Base-by-base conservation (phyloP, 2,797 vertebrate genomes). In the Diplodus puntazzo region DNA sequence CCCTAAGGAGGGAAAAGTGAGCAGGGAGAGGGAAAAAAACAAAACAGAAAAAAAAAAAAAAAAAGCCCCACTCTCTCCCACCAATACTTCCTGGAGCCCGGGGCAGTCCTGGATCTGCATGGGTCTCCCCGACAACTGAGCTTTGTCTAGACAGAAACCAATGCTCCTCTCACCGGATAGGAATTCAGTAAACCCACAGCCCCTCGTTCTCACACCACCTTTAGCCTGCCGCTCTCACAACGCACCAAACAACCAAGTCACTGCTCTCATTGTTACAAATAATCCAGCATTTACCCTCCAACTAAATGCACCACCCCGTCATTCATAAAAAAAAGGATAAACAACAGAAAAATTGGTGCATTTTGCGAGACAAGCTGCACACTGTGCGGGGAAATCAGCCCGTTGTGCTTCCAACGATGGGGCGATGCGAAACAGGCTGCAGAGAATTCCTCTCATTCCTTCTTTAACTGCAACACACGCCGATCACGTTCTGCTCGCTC, bases 71-170 rank as follows among this genome's bases (percentile, higher is more conserved):
- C 75, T 80, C 79, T 85, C 84, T 88, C 85, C 80, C 86, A 89
- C 87, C 81, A 81, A 79, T 66, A 82, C 89, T 92, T 93, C 91
- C 92, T 89, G 88, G 73, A 89, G 83, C 89, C 90, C 4, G 85
- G 67, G 85, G 85, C 90, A 74, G 84, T 88, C 85, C 88, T 90
- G 76, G 61, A 86, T 86, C 81, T 87, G 86, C 85, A 81, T 46
- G 80, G 86, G 87, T 89, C 85, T 91, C 90, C 87, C 87, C 87
- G 89, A 92, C 87, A 91, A 90, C 90, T 82, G 84, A 87, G 89
- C 90, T 91, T 90, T 89, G 94, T 95, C 93, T 94, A 94, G 93
- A 94, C 91, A 88, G 90, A 88, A 92, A 92, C 84, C 89, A 86
- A 87, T 66, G 85, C 92, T 79, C 81, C 39, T 84, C 92, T 95